Percentiles rank a stretch among this genome's conserved stretches.
Conservation (phyloP, 2,113 vertebrate genomes). For the Mixornis gularis region DNA sequence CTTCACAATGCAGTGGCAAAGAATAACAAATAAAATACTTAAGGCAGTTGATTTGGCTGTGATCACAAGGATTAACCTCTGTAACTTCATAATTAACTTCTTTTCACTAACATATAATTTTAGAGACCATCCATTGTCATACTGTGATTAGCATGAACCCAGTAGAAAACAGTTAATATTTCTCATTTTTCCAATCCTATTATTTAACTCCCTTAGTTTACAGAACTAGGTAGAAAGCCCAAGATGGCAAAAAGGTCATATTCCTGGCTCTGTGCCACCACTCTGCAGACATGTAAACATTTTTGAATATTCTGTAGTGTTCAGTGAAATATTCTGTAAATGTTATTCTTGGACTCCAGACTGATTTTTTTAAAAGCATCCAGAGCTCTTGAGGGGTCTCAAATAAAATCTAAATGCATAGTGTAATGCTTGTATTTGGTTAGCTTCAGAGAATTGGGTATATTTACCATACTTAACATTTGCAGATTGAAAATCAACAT, state of each 20-base stretch:
- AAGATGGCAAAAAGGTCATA: not conserved
- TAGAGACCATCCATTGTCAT: not conserved
- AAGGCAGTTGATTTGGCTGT: not conserved
- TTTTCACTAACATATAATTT: not conserved
- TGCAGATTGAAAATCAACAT: slow-evolving; percentile 61
- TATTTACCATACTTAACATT: slow-evolving; percentile 58
- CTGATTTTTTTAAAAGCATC: slow-evolving; percentile 24
- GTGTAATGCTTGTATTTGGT: slow-evolving; percentile 40
- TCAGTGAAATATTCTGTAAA: slow-evolving; percentile 53
- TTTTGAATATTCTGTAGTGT: slow-evolving; percentile 24
- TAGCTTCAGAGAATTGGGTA: slow-evolving; percentile 48
- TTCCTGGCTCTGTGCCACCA: slow-evolving; percentile 18
- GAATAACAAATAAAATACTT: not conserved
- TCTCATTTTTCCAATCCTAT: not conserved
- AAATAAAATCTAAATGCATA: slow-evolving; percentile 51
- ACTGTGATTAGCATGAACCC: not conserved
- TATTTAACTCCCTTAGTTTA: slow-evolving; percentile 8
- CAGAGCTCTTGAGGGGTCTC: slow-evolving; percentile 49
- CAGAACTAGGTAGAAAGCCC: slow-evolving; percentile 1
- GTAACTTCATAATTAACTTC: not conserved
- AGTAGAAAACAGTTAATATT: not conserved
- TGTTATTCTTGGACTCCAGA: slow-evolving; percentile 51
- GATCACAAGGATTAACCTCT: not conserved
- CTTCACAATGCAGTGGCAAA: not conserved
- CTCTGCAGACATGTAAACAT: slow-evolving; percentile 21